Conservation (phyloP, 2,113 vertebrate species). For the Catharus minimus region DNA sequence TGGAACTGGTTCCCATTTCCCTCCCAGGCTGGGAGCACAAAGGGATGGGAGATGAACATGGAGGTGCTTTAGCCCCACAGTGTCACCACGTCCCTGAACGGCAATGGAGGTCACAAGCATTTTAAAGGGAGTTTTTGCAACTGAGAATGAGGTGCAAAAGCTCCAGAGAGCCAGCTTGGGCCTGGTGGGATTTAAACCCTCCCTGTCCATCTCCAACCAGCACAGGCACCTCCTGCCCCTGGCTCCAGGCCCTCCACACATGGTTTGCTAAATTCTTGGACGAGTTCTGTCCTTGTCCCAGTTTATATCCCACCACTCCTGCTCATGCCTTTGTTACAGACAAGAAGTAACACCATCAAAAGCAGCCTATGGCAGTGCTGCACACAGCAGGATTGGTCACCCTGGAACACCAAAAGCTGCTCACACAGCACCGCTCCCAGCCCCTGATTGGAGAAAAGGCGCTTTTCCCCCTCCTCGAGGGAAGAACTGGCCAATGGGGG, state of each 20-base stretch:
- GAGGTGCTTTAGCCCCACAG: not conserved
- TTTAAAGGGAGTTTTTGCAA: not conserved
- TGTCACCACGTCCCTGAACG: fast-evolving
- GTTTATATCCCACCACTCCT: not conserved
- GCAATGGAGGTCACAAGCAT: fast-evolving
- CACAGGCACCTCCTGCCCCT: not conserved
- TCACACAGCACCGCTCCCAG: not conserved
- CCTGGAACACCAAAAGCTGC: not conserved
- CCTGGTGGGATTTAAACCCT: not conserved
- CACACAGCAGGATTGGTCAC: not conserved
- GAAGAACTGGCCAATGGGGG: not conserved
- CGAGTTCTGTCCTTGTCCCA: fast-evolving
- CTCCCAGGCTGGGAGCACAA: not conserved
- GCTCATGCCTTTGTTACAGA: conserved; percentile 4
- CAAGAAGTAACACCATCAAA: not conserved
- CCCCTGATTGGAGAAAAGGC: not conserved
- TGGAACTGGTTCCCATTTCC: not conserved
- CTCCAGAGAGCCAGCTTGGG: not conserved
- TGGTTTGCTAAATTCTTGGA: not conserved
- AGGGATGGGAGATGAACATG: not conserved
- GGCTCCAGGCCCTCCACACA: fast-evolving
- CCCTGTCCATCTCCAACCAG: not conserved
- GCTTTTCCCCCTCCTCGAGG: fast-evolving
- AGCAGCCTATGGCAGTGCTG: not conserved
- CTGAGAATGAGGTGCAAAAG: fast-evolving